Evolutionary conservation across 2,888 invertebrate genomes (phyloP), one percentile per base, ranked within the genome.

Genomic region (Asteroscopus sphinx): DNA sequence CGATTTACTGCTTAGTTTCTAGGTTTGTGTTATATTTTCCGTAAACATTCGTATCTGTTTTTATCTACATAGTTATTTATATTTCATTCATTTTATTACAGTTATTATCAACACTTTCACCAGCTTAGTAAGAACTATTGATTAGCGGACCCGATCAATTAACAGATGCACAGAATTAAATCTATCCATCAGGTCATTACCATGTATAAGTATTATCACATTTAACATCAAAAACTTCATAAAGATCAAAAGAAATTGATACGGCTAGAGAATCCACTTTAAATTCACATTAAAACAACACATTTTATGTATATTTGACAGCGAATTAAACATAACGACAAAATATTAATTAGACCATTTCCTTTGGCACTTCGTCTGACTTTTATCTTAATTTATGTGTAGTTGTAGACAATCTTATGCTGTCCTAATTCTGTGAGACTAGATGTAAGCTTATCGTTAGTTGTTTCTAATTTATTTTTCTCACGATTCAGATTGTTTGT

Each of bases 291-390:
- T n/a, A 35, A 36, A 16, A 61, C 12, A 39, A 58, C 33, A 63
- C 51, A 61, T 59, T 61, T 58, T 54, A 70, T 33, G n/a, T 45
- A 37, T 40, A 61, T 56, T 21, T 61, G 54, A 61, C 67, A 64
- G 49, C 35, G 41, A 56, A 56, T 63, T 71, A 59, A 45, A 30
- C 17, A 49, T 54, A 47, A 64, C 39, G 40, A 57, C 39, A 5
- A 51, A 46, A 58, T 64, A 59, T 63, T 60, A 62, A 71, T 68
- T 62, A 58, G 48, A 57, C 9, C 36, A 68, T 61, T 68, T 71
- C 57, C 45, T 71, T 59, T 53, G 33, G 30, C 45, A 61, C 45
- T 60, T 51, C 5, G 15, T 6, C 16, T 7, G 41, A 51, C 16
- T 51, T 36, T 52, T 3, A 40, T 30, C 9, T 16, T 54, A 33